Percentiles rank a stretch among this genome's conserved stretches.
Conservation (phyloP, 1,140 invertebrate genomes). For the Drosophila athabasca region DNA sequence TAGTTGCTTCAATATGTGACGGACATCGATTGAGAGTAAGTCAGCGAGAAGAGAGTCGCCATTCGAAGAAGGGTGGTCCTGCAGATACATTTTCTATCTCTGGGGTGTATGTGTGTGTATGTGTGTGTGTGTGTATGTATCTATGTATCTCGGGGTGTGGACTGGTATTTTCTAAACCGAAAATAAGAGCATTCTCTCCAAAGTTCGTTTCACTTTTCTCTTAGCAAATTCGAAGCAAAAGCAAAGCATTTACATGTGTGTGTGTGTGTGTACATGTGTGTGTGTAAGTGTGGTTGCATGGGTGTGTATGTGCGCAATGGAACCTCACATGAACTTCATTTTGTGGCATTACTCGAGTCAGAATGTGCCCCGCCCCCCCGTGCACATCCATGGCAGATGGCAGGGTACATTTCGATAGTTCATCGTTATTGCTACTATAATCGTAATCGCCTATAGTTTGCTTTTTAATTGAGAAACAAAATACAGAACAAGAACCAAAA, state of each 20-base stretch:
- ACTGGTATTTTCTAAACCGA: conserved; percentile 20
- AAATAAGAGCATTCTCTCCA: conserved; percentile 38
- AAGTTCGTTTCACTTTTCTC: conserved; percentile 26
- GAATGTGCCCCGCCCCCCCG: conserved; percentile 13
- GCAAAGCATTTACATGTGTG: conserved; percentile 51
- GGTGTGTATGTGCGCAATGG: conserved; percentile 65
- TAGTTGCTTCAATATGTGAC: conserved; percentile 6
- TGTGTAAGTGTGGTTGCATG: conserved; percentile 29
- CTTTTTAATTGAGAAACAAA: conserved; percentile 2
- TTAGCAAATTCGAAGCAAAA: conserved; percentile 62
- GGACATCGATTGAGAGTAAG: conserved; percentile 35
- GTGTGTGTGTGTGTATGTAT: conserved; percentile 2
- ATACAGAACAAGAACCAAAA: conserved; percentile 45
- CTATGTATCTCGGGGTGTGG: conserved; percentile 6
- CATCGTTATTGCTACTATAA: conserved; percentile 30
- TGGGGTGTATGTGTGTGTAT: conserved; percentile 13
- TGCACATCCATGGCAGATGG: conserved; percentile 15
- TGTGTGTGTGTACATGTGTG: conserved; percentile 9
- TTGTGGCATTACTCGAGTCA: conserved; percentile 21
- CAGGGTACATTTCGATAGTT: conserved; percentile 7
- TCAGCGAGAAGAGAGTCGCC: conserved; percentile 40
- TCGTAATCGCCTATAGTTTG: conserved; percentile 23
- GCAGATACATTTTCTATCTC: conserved; percentile 26
- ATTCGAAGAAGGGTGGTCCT: conserved; percentile 19
- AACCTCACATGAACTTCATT: conserved; percentile 53